Conservation (phyloP, 2,797 vertebrate genomes). For the Carduelis carduelis region DNA sequence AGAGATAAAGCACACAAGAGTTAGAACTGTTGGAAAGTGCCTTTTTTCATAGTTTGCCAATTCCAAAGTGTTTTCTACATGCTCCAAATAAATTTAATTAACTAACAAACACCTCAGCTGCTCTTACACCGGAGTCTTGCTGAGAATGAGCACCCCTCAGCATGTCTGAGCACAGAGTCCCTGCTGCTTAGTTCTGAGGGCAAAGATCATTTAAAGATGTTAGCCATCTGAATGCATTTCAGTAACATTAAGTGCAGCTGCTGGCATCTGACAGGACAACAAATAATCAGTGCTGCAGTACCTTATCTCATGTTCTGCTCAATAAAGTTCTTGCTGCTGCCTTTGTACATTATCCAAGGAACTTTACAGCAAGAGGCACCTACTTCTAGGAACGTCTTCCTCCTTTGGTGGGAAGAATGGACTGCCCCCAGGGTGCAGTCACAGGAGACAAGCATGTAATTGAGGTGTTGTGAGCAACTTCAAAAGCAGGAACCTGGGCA, state of each 20-base stretch:
- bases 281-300: neutral
- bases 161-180: neutral
- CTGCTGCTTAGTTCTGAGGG: neutral
- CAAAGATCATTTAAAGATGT: neutral
- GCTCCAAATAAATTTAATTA: neutral
- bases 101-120: neutral
- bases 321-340: neutral
- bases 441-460: neutral
- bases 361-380: neutral
- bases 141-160: neutral
- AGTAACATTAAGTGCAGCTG: neutral
- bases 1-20: neutral
- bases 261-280: neutral
- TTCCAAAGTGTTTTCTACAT: neutral
- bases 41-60: neutral
- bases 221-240: neutral
- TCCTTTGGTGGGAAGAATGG: neutral
- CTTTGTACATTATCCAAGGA: neutral
- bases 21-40: neutral
- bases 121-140: neutral
- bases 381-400: neutral
- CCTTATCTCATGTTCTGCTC: neutral
- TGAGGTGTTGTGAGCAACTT: neutral
- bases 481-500: neutral
- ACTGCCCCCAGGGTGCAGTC: neutral